These are phyloP conservation scores for Trissolcus brochymenae DNA, from an alignment of 2,888 invertebrate genomes.

Conservation along the genomic window DNA sequence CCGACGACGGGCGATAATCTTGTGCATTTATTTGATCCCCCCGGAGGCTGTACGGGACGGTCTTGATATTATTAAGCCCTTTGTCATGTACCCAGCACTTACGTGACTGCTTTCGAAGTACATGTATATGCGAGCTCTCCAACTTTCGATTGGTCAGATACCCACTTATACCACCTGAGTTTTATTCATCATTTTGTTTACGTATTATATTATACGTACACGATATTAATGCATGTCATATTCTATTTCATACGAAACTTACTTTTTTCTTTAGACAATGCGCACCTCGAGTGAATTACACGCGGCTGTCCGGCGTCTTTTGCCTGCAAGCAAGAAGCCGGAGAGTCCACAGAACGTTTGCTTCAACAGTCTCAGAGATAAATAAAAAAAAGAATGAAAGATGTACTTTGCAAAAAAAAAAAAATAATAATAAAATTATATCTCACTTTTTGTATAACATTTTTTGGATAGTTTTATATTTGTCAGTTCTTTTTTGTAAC, in stretches of 20 bases:
- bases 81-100: slow-evolving; percentile 60
- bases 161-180: slow-evolving; percentile 52
- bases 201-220: slow-evolving; percentile 55
- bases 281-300: slow-evolving; percentile 51
- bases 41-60: slow-evolving; percentile 55
- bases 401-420: neutral
- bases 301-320: slow-evolving; percentile 53
- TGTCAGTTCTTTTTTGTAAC: neutral
- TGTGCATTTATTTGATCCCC: slow-evolving; percentile 51
- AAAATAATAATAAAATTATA: neutral
- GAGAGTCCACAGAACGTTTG: slow-evolving; percentile 41
- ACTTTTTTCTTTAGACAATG: slow-evolving; percentile 57
- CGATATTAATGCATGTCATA: slow-evolving; percentile 58
- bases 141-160: slow-evolving; percentile 56
- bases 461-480: neutral
- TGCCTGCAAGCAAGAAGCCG: slow-evolving; percentile 57
- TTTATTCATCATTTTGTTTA: slow-evolving; percentile 57
- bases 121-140: slow-evolving; percentile 58
- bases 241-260: slow-evolving; percentile 53
- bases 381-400: neutral
- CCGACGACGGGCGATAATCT: slow-evolving; percentile 21
- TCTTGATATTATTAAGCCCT: slow-evolving; percentile 54
- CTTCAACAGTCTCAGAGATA: slow-evolving; percentile 22
- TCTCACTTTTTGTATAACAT: neutral
- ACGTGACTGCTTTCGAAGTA: slow-evolving; percentile 59